Evolutionary conservation across 2,113 vertebrate genomes (phyloP).

Genomic region (Sardina pilchardus): DNA sequence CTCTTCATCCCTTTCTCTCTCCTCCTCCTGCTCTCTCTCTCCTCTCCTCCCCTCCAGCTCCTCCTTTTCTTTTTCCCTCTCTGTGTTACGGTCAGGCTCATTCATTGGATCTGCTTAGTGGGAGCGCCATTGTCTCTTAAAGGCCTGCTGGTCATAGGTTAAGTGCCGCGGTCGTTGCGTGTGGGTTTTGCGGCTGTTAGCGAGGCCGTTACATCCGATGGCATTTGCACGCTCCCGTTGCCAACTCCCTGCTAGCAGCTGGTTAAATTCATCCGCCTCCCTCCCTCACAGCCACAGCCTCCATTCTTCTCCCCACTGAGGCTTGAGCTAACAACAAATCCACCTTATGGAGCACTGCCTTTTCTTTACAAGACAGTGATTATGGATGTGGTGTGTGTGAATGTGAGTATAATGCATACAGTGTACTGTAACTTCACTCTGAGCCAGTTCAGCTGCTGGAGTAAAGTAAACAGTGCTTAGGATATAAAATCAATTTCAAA

Average conservation of each 20-base stretch:
- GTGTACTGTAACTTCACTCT: not conserved
- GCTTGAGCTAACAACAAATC: not conserved
- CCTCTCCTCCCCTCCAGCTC: not conserved
- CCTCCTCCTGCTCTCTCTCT: not conserved
- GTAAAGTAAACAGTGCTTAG: not conserved
- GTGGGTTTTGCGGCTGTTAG: slow-evolving; percentile 10
- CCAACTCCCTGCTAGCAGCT: slow-evolving; percentile 1
- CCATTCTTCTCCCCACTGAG: not conserved
- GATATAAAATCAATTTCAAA: no score
- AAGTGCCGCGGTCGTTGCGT: not conserved
- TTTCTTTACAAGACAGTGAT: not conserved
- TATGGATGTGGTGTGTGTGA: not conserved
- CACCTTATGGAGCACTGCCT: not conserved
- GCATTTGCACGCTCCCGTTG: slow-evolving; percentile 3
- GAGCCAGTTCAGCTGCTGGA: not conserved
- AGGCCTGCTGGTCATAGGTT: slow-evolving; percentile 28
- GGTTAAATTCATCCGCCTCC: not conserved
- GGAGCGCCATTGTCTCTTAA: slow-evolving; percentile 19
- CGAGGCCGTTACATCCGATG: not conserved
- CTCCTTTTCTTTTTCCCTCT: not conserved
- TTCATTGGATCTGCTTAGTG: slow-evolving; percentile 14
- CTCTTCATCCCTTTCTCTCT: not conserved
- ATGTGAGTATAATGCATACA: not conserved
- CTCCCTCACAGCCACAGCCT: not conserved
- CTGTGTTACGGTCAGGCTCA: not conserved